Evolutionary conservation across 2,888 invertebrate species (phyloP).

Genomic region (Axea sp.): DNA sequence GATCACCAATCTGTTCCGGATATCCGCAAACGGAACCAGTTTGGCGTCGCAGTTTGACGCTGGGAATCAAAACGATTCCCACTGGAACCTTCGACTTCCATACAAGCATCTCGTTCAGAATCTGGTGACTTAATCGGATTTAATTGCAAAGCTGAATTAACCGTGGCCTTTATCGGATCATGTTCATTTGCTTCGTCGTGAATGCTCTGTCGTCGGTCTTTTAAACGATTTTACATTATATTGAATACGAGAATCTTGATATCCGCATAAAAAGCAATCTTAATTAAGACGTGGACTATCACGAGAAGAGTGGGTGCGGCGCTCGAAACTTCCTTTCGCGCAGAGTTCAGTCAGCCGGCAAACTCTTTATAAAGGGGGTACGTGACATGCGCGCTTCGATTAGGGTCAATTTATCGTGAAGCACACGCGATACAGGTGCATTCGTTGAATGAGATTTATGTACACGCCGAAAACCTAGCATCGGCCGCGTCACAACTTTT

Average conservation of each 20-base stretch:
- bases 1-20: constrained; percentile 64
- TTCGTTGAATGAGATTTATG: constrained; percentile 16
- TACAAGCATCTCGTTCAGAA: constrained; percentile 2
- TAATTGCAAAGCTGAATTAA: neutral
- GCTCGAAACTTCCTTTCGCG: constrained; percentile 6
- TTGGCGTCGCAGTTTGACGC: constrained; percentile 38
- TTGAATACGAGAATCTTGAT: constrained; percentile 5
- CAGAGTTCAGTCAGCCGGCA: constrained; percentile 13
- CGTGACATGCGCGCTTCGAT: constrained; percentile 24
- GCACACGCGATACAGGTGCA: constrained; percentile 43
- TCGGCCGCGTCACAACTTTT: neutral
- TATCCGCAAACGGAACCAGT: constrained; percentile 59
- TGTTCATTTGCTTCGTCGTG: neutral
- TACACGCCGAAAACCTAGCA: constrained; percentile 3
- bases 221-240: too few species aligned
- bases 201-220: too few species aligned
- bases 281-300: constrained; percentile 12
- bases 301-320: constrained; percentile 17
- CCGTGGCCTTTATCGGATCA: neutral
- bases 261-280: neutral
- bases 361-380: constrained; percentile 34
- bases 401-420: constrained; percentile 36
- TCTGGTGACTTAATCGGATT: constrained; percentile 1
- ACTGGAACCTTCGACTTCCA: constrained; percentile 7
- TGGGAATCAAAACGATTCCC: constrained; percentile 51